Evolutionary conservation across 2,797 vertebrate species (phyloP).

Genomic region (Lepilemur ruficaudatus): DNA sequence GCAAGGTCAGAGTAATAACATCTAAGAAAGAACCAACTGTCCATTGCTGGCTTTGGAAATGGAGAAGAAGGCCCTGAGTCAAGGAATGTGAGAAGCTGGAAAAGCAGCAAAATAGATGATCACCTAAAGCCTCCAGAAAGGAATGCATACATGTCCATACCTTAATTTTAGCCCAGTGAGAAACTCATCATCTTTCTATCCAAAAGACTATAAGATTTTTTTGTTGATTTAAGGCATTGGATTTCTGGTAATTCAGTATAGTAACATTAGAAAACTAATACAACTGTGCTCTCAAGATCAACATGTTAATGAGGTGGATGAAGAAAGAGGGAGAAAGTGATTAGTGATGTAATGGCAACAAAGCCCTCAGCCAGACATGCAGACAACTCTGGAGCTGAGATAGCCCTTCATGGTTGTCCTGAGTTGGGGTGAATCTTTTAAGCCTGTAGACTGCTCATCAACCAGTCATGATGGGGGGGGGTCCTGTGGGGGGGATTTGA

Average conservation of each 20-base stretch:
- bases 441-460: neutral
- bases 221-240: neutral
- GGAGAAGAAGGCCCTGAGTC: neutral
- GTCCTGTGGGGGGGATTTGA: neutral
- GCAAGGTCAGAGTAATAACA: neutral
- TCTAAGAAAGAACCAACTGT: neutral
- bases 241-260: neutral
- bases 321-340: neutral
- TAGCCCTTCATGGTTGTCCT: neutral
- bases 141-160: accelerated
- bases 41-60: neutral
- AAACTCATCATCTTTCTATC: neutral
- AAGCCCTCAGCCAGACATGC: neutral
- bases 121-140: neutral
- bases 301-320: neutral
- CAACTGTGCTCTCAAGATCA: neutral
- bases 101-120: neutral
- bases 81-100: neutral
- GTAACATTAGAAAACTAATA: neutral
- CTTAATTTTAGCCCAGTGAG: neutral
- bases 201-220: neutral
- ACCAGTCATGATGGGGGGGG: neutral
- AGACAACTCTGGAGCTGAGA: neutral
- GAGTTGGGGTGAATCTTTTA: neutral
- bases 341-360: neutral